Evolutionary conservation across 2,113 vertebrate species (phyloP), one percentile per base, ranked within the genome.

Genomic region (Oreochromis niloticus): DNA sequence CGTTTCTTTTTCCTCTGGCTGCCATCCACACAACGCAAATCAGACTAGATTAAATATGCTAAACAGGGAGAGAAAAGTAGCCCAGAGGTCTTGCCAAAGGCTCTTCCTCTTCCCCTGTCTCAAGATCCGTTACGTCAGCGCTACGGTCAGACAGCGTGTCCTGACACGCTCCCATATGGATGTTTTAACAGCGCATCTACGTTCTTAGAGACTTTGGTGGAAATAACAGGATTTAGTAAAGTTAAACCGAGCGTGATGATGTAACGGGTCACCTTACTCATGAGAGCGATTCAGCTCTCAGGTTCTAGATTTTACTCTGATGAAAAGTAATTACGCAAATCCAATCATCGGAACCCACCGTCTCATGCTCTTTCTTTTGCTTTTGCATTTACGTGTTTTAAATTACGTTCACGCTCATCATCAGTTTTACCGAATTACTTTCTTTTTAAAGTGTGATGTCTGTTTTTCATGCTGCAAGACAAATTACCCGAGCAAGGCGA

Each of bases 41-140:
- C 78, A 57, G 85, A 82, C 22, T 80, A 85, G 89, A 93, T 92
- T 89, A 86, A 90, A 89, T 68, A 63, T 36, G 75, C 83, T 90
- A 90, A 92, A 91, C 14, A 55, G 36, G 43, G 89, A 86, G 43
- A 80, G 30, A 68, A 87, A 88, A 91, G 85, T 4, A 83, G 56
- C 71, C 52, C n/a, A 7, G 68, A 68, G 82, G 73, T 48, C 3
- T 66, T 10, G 83, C 80, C 56, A 54, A 61, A 22, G 41, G 84
- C 86, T 24, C 12, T 78, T 85, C 85, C 83, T 22, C 17, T 68
- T 43, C 32, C 61, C 39, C n/a, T 2, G 4, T 46, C 55, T 36
- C 17, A 32, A 73, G 86, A 89, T 79, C 82, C 16, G 55, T 90
- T 82, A 57, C 30, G 79, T 87, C 87, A 84, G 57, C 81, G 19